Base-by-base conservation (phyloP, 2,113 vertebrate species). In the Piaya cayana region DNA sequence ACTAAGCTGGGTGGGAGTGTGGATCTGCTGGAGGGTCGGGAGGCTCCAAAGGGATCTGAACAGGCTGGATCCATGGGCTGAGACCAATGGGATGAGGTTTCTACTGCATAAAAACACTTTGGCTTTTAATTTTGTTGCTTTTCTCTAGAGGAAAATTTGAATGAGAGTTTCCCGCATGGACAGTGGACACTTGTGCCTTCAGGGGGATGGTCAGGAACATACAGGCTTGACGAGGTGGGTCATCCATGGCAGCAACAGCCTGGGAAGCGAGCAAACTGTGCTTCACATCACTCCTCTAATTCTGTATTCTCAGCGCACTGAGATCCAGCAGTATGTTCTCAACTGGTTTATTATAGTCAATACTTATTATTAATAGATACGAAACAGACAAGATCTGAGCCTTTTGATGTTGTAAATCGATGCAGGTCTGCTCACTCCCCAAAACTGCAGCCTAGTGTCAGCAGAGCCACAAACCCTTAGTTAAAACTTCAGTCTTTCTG, bases 351-450 rank as follows among this genome's bases (percentile, higher is more conserved):
- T 94, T 94, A 83, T 27, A 78, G 90, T 92, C 88, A 93, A 90
- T 96, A 90, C 75, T 91, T 93, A 94, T 92, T 95, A 92, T 91
- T 96, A 90, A 97, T 90, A 93, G 93, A 91, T 95, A 88, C 52
- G 84, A 88, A 96, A 63, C 68, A 87, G 87, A 52, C 56, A 78
- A 64, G 88, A 81, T 56, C 68, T 68, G 83, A 90, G 77, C 60
- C 56, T 93, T 86, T 74, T 92, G 96, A 90, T 94, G 92, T 39
- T 67, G 64, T 81, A 47, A 94, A 93, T 96, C n/a, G 1, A 88
- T 93, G 52, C 5, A 74, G 84, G 71, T 71, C 49, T 52, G 68
- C 29, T 88, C 76, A 9, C 45, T 69, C 64, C 45, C 70, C 0
- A 2, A 58, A 95, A 27, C 72, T 77, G 56, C 37, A 36, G 58